Percentiles rank a stretch among this genome's conserved stretches.
These are phyloP conservation scores for Aix galericulata DNA, from an alignment of 2,113 vertebrate genomes.

Conservation along the genomic window DNA sequence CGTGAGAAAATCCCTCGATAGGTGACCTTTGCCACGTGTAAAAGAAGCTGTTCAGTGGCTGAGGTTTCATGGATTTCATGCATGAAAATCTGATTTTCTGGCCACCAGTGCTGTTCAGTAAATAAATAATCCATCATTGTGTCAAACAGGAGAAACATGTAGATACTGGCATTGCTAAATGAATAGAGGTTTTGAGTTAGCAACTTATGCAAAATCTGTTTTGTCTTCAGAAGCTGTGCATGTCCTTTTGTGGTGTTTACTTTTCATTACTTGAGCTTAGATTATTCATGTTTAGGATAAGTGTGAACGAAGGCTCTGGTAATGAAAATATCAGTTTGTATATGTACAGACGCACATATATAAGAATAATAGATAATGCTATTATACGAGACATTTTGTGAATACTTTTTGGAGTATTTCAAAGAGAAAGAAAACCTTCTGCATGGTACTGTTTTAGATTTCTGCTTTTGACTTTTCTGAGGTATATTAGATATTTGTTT, in stretches of 20 bases:
- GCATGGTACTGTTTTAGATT: background rate
- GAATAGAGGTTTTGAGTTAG: conserved; percentile 70
- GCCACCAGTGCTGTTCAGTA: conserved; percentile 83
- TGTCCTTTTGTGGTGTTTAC: background rate
- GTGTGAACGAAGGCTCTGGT: background rate
- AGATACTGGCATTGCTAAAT: conserved; percentile 69
- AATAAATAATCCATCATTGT: conserved; percentile 94
- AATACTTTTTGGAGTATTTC: background rate
- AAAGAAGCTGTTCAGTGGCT: conserved; percentile 82
- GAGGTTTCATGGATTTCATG: conserved; percentile 85
- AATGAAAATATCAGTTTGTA: background rate
- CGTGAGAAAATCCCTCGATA: conserved; percentile 85
- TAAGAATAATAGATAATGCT: background rate
- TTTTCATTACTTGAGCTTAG: conserved; percentile 67
- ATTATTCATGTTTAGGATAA: conserved; percentile 21
- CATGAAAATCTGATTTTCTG: conserved; percentile 91
- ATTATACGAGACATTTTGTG: background rate
- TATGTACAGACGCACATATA: background rate
- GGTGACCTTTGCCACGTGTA: conserved; percentile 84
- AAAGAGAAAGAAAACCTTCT: background rate
- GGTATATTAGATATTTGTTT: background rate
- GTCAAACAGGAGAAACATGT: conserved; percentile 81
- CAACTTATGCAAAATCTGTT: conserved; percentile 62
- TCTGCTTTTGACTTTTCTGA: background rate
- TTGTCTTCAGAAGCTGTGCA: conserved; percentile 37